Evolutionary conservation across 2,888 invertebrate genomes (phyloP).

Genomic region (Drosophila niveifrons): DNA sequence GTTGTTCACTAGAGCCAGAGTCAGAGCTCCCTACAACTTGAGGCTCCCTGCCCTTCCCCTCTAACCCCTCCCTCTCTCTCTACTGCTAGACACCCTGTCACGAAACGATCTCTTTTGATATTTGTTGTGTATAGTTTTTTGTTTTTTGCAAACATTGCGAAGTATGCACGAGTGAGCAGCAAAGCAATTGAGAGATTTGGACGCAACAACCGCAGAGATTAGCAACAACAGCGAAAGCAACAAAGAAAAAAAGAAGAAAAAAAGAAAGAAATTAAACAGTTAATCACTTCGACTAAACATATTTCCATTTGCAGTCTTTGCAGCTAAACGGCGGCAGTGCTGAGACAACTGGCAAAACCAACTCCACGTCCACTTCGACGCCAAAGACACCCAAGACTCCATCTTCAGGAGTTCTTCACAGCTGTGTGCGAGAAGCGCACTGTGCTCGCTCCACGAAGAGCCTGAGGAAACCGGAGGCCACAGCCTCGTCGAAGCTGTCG

Average conservation of each 20-base stretch:
- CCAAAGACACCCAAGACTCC: constrained; percentile 84
- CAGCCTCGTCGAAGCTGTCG: constrained; percentile 56
- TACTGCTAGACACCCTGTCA: not conserved
- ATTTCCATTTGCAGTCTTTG: constrained; percentile 82
- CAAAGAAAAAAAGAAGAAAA: constrained; percentile 23
- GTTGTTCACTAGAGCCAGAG: not conserved
- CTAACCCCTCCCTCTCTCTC: constrained; percentile 7
- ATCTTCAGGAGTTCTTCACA: constrained; percentile 48
- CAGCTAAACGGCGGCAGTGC: constrained; percentile 83
- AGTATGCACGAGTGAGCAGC: constrained; percentile 71
- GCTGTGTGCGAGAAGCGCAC: constrained; percentile 11
- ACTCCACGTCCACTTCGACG: constrained; percentile 57
- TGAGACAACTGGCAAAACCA: constrained; percentile 57
- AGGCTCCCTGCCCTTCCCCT: constrained; percentile 3
- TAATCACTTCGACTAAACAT: constrained; percentile 54
- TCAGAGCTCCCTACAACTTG: constrained; percentile 27
- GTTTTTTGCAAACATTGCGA: constrained; percentile 37
- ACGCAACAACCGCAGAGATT: constrained; percentile 48
- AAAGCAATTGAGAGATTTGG: constrained; percentile 59
- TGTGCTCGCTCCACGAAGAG: constrained; percentile 35
- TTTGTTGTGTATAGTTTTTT: constrained; percentile 3
- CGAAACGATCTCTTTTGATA: constrained; percentile 33
- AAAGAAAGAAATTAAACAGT: constrained; percentile 35
- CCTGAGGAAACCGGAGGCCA: constrained; percentile 15
- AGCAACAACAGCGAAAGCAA: constrained; percentile 37